These are phyloP conservation scores for Lycorma delicatula DNA, from an alignment of 1,140 invertebrate species.

Conservation along the genomic window DNA sequence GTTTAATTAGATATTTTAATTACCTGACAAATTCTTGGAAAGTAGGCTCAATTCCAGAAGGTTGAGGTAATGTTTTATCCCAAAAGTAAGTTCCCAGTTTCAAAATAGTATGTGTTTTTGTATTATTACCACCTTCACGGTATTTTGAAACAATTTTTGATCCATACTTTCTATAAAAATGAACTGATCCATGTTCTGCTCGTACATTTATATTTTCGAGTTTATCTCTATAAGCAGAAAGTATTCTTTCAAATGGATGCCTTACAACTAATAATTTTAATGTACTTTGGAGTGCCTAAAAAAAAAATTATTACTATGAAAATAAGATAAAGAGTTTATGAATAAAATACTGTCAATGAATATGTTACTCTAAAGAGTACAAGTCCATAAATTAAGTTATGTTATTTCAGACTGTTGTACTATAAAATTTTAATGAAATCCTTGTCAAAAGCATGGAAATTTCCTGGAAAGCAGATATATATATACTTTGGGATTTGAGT, in stretches of 20 bases:
- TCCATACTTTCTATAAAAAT: constrained; percentile 65
- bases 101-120: constrained; percentile 1
- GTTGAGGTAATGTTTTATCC: constrained; percentile 17
- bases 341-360: no score
- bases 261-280: constrained; percentile 57
- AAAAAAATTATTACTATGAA: constrained; percentile 19
- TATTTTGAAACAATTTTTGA: constrained; percentile 26
- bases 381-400: no score
- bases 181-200: constrained; percentile 65
- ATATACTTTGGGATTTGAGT: no score
- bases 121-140: constrained; percentile 12
- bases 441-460: no score
- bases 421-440: no score
- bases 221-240: constrained; percentile 88
- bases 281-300: constrained; percentile 18
- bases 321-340: no score
- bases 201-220: constrained; percentile 71
- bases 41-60: constrained; percentile 46
- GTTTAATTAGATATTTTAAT: no score
- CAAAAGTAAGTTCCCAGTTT: constrained; percentile 10
- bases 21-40: constrained; percentile 47
- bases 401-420: no score
- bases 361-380: no score
- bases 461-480: no score
- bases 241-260: constrained; percentile 79